Base-by-base conservation (phyloP, 1,140 invertebrate species). In the Papilio polyxenes region DNA sequence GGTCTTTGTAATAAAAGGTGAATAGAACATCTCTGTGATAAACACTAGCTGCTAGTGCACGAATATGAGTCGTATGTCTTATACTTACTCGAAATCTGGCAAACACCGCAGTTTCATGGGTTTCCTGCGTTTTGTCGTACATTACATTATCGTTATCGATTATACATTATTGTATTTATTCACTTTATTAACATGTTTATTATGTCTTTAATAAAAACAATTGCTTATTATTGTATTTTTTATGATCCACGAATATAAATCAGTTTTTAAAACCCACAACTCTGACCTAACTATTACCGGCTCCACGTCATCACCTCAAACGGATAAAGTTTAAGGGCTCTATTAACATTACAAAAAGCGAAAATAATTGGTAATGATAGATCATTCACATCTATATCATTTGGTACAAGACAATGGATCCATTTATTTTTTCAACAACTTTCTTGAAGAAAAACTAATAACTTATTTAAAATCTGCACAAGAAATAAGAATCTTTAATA, bases 181-280 rank as follows among this genome's bases (percentile, higher is more conserved):
- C 91, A 92, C 91, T 94, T 93, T 93, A 92, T 93, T 91, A 94
- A 92, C 92, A 93, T 94, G 91, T 93, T 94, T 93, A 93, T 93
- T 94, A 93, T 92, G 89, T 93, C 92, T 94, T 94, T 94, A 94
- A 94, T 94, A 93, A 94, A 93, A 94, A 88, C 86, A 89, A 92
- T 91, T 94, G 92, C 92, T 94, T 94, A 93, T 84, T 87, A 85
- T 69, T 49, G 76, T 62, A 17, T 79, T 59, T 23, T 79, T 79
- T 79, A 53, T 37, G 23, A 37, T 56, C 31, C 53, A 23, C 53
- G 82, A 78, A 85, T 85, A 83, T 85, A 78, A 85, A 85, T 86
- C 86, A 48, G 81, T 82, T n/a, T 83, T 72, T 40, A 72, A 75
- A 44, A 75, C 20, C 48, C 15, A 15, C 8, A 44, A 53, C n/a